These are phyloP conservation scores for Sinhomidia bicolor DNA, from an alignment of 2,888 invertebrate genomes.

Conservation along the genomic window DNA sequence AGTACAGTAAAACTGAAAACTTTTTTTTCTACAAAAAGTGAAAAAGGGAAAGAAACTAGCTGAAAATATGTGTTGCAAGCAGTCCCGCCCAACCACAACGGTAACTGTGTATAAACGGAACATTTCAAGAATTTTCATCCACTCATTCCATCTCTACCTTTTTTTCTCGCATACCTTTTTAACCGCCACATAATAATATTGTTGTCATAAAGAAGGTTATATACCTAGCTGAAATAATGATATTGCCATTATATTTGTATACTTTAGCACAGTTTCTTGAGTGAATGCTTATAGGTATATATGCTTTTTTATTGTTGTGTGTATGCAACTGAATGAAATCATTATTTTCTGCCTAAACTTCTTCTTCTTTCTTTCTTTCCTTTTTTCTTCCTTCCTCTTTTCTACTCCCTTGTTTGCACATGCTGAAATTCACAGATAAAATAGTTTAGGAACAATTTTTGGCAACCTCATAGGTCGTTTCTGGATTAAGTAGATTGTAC, in stretches of 20 bases:
- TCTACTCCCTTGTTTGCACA: too few species aligned
- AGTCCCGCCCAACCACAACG: background rate
- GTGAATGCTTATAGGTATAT: too few species aligned
- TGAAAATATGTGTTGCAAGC: background rate
- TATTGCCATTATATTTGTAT: background rate
- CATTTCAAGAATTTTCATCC: conserved; percentile 25
- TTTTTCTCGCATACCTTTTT: background rate
- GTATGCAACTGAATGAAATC: too few species aligned
- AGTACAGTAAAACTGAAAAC: conserved; percentile 14
- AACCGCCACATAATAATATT: background rate
- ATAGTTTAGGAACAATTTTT: conserved; percentile 43
- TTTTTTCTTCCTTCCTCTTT: too few species aligned
- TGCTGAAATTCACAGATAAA: conserved; percentile 59
- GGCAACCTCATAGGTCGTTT: background rate
- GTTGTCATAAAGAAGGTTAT: background rate
- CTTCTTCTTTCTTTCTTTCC: background rate
- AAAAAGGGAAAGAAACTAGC: conserved; percentile 9
- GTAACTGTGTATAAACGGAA: background rate
- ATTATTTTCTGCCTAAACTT: background rate
- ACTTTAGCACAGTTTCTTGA: too few species aligned
- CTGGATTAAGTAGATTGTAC: conserved; percentile 23
- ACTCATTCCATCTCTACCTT: background rate
- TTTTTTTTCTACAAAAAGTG: background rate
- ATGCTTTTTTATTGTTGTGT: too few species aligned
- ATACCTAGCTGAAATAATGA: background rate